phyloP scores from a whole-genome alignment of 2,113 vertebrate genomes.

The Psettodes erumei region DNA sequence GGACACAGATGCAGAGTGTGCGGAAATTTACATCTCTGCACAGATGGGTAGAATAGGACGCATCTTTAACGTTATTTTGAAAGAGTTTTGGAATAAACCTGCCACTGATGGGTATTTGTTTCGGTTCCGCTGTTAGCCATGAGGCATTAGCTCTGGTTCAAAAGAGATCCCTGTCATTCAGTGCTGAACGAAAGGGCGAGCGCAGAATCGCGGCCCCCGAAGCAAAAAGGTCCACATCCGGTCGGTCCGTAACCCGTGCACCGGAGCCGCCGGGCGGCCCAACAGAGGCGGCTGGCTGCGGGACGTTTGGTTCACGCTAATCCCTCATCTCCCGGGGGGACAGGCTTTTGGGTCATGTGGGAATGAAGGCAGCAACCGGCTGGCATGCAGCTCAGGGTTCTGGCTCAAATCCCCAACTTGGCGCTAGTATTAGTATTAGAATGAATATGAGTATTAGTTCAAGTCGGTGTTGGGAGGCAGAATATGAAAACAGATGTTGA shows the following conservation, averaged over 20 bases:
- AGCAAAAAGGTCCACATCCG: constrained; percentile 28
- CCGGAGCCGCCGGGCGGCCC: constrained; percentile 33
- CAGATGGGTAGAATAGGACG: background rate
- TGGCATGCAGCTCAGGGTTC: constrained; percentile 75
- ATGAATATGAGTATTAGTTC: constrained; percentile 81
- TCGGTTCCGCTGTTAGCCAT: background rate
- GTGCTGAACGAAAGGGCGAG: background rate
- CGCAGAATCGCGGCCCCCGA: background rate
- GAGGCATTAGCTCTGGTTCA: background rate
- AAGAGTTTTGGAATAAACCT: constrained; percentile 4
- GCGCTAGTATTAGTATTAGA: constrained; percentile 78
- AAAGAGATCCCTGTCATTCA: background rate
- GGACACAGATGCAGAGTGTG: constrained; percentile 39
- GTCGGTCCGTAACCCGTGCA: constrained; percentile 37
- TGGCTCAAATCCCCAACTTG: constrained; percentile 79
- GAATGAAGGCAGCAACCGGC: constrained; percentile 75
- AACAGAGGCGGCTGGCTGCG: constrained; percentile 60
- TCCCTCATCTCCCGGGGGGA: constrained; percentile 72
- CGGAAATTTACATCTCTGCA: constrained; percentile 49
- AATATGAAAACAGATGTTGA: constrained; percentile 83
- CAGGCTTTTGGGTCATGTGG: constrained; percentile 77
- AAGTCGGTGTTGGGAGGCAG: constrained; percentile 78
- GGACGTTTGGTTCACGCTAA: constrained; percentile 73
- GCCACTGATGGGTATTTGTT: constrained; percentile 3
- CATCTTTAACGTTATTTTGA: constrained; percentile 13